These are phyloP conservation scores for Rhincodon typus DNA, from an alignment of 2,797 vertebrate species.

Conservation along the genomic window DNA sequence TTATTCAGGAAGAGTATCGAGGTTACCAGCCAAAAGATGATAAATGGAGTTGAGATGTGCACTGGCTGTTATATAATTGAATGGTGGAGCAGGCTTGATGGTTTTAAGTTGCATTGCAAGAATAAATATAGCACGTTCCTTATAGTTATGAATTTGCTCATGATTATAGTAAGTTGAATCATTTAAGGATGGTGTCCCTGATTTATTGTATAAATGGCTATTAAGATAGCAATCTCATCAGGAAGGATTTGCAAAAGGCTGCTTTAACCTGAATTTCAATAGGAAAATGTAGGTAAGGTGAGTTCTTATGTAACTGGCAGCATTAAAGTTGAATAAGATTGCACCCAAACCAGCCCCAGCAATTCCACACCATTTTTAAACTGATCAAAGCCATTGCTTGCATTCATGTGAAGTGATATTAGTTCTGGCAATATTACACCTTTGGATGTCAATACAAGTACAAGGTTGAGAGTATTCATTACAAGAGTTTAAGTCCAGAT, in stretches of 20 bases:
- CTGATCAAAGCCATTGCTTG: background rate
- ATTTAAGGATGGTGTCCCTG: background rate
- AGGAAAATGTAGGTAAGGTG: background rate
- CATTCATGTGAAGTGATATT: background rate
- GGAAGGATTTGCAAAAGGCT: background rate
- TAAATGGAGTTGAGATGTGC: background rate
- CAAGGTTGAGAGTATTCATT: background rate
- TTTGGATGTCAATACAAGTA: background rate
- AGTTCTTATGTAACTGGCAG: background rate
- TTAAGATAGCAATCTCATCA: background rate
- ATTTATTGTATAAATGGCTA: background rate
- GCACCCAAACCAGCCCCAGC: background rate
- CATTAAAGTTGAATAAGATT: background rate
- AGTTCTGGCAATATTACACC: background rate
- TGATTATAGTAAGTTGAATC: background rate
- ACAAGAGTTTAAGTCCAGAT: background rate
- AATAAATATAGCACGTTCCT: background rate
- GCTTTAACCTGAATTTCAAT: background rate
- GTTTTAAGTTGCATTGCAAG: background rate
- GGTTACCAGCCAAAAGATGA: background rate
- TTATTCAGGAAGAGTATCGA: background rate
- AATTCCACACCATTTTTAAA: background rate
- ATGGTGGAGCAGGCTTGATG: background rate
- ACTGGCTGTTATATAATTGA: background rate
- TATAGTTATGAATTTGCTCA: background rate